Evolutionary conservation across 2,888 invertebrate species (phyloP).

Genomic region (Eupithecia insigniata): DNA sequence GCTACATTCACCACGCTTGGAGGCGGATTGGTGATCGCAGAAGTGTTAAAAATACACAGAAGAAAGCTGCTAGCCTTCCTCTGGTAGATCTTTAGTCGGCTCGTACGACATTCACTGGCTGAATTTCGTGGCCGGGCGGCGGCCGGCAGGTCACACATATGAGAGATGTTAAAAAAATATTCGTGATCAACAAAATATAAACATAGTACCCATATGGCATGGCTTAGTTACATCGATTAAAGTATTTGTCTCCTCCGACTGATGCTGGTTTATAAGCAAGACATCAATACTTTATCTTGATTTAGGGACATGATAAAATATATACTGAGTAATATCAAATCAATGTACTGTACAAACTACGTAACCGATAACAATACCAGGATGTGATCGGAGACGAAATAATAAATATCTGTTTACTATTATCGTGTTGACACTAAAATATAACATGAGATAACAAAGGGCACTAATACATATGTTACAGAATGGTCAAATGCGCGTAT

Average conservation of each 20-base stretch:
- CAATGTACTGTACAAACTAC: not conserved
- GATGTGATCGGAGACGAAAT: conserved; percentile 39
- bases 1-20: not conserved
- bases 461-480: conserved; percentile 49
- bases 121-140: not conserved
- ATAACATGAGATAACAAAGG: conserved; percentile 72
- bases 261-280: not conserved
- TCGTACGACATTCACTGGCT: not conserved
- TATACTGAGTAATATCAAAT: not conserved
- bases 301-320: not conserved
- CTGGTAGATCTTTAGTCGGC: not conserved
- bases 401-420: conserved; percentile 40
- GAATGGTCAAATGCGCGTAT: conserved; percentile 28
- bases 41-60: too few species aligned
- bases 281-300: not conserved
- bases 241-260: not conserved
- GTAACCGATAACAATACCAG: conserved; percentile 34
- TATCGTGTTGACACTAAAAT: conserved; percentile 53
- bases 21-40: too few species aligned
- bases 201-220: not conserved
- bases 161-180: not conserved
- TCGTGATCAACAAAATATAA: too few species aligned
- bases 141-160: not conserved
- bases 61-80: not conserved
- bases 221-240: not conserved